Base-by-base conservation (phyloP, 1,140 invertebrate species). In the Brachionus paranguensis region DNA sequence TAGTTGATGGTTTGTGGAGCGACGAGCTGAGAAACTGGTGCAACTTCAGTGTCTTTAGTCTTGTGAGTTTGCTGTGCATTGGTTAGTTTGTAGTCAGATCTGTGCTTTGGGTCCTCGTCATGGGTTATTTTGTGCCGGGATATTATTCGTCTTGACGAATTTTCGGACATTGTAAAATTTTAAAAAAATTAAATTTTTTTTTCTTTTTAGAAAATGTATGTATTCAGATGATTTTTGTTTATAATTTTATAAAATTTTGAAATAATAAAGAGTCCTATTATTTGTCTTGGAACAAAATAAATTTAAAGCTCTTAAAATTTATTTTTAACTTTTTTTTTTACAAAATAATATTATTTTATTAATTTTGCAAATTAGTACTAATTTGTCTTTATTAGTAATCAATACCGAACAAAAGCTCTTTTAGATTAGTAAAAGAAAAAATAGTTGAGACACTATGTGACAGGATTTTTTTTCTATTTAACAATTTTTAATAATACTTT, bases 61-160 rank as follows among this genome's bases (percentile, higher is more conserved):
- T n/a, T 68, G 12, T 2, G 33, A 10, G 24, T 72, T 72, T 29
- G 17, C 12, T 41, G n/a, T n/a, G 68, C 7, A 1, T 20, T 43
- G 33, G 33, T 20, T 5, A 43, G n/a, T 43, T 41, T 72, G 29
- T 37, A 20, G 6, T 72, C 37, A 1, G 68, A 41, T n/a, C 10
- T 20, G 5, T 3, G n/a, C n/a, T 43, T 72, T 72, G 8, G 33
- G 17, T 72, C 68, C 17, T 72, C 41, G 8, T 72, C 17, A 41
- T 72, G 14, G 1, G 68, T 43, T 2, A 43, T 41, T 43, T 72
- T 72, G 37, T 72, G 33, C 17, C 68, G 68, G 1, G 68, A 72
- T 72, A 72, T n/a, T n/a, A 72, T 43, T 72, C 68, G 68, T 43
- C 68, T 72, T 41, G 68, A 72, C n/a, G 68, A 72, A 20, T 43